These are phyloP conservation scores for Clarias batrachus DNA, from an alignment of 2,113 vertebrate genomes.

Conservation along the genomic window DNA sequence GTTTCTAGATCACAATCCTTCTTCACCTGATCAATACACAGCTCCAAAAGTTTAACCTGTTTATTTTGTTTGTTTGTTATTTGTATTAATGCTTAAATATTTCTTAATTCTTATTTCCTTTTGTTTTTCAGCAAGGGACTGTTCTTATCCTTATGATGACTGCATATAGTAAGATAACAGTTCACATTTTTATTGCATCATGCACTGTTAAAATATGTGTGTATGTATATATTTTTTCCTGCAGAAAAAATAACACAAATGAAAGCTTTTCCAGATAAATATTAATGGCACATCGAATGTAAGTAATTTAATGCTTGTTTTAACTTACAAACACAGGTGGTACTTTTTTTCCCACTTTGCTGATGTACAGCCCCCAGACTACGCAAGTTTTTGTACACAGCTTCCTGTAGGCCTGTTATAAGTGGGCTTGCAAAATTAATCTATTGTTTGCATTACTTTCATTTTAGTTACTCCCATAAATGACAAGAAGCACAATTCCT, in stretches of 20 bases:
- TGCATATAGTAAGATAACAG: constrained; percentile 56
- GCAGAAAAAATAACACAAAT: neutral
- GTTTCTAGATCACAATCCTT: neutral
- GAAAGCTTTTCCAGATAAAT: neutral
- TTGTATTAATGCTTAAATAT: neutral
- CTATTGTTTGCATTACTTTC: neutral
- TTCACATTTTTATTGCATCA: neutral
- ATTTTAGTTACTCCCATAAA: neutral
- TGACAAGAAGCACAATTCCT: too few relatives aligned
- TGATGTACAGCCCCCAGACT: neutral
- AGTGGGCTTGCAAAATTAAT: neutral
- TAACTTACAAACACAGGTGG: neutral
- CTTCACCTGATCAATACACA: neutral
- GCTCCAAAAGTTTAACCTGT: neutral
- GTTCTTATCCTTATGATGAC: neutral
- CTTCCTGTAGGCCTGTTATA: neutral
- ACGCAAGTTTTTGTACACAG: neutral
- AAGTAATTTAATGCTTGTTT: neutral
- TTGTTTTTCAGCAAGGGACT: constrained; percentile 46
- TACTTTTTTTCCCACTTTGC: neutral
- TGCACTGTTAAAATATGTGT: neutral
- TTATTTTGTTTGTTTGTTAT: neutral
- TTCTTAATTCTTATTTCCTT: neutral
- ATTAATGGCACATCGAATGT: neutral
- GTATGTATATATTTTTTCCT: neutral